These are phyloP conservation scores for Halcyon malimbica DNA, from an alignment of 2,113 vertebrate species.

Conservation along the genomic window DNA sequence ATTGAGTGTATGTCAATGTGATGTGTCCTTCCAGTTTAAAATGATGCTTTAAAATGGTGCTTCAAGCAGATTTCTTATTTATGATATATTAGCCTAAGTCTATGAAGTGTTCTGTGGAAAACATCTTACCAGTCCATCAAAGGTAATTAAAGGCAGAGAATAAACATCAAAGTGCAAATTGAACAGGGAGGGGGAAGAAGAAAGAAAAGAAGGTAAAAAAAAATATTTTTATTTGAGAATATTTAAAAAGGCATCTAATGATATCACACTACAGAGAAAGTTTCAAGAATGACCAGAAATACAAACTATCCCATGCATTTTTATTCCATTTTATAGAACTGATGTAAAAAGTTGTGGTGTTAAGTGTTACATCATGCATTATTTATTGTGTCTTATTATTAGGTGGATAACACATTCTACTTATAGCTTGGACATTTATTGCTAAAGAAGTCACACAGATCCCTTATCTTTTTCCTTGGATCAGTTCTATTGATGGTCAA, in stretches of 20 bases:
- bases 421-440: background rate
- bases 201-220: background rate
- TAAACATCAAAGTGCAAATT: slow-evolving; percentile 73
- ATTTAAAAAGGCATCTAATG: slow-evolving; percentile 43
- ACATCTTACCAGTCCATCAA: slow-evolving; percentile 67
- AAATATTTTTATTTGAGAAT: slow-evolving; percentile 38
- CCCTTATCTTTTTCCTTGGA: background rate
- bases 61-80: slow-evolving; percentile 68
- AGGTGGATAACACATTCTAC: background rate
- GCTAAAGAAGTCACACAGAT: background rate
- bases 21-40: slow-evolving; percentile 73
- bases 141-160: slow-evolving; percentile 72
- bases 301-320: background rate
- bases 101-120: slow-evolving; percentile 62
- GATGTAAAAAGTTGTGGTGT: background rate
- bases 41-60: slow-evolving; percentile 68
- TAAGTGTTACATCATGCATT: background rate
- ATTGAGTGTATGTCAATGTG: slow-evolving; percentile 62
- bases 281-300: slow-evolving; percentile 16
- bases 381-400: background rate
- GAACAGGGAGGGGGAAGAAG: background rate
- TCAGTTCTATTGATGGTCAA: background rate
- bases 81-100: slow-evolving; percentile 70
- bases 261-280: background rate
- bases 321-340: background rate